Evolutionary conservation across 2,797 vertebrate genomes (phyloP).

Genomic region (Eulemur rubriventer): DNA sequence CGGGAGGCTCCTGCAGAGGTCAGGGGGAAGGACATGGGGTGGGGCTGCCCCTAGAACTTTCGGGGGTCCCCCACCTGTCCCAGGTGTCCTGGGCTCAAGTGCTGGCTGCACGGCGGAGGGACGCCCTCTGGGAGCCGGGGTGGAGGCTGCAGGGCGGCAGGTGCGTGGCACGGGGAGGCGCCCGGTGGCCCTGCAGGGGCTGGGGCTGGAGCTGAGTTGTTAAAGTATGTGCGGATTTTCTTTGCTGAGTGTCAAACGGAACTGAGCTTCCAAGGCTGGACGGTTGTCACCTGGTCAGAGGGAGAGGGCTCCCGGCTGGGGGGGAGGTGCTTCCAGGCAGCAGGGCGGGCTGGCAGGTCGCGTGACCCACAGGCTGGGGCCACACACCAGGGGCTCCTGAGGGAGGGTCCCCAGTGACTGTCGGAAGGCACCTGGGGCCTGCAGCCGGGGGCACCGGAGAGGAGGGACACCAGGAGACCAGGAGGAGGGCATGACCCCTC

Average conservation of each 20-base stretch:
- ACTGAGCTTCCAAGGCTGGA: neutral
- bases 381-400: neutral
- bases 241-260: neutral
- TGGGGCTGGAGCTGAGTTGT: too few relatives aligned
- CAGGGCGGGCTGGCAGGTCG: neutral
- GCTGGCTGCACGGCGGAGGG: neutral
- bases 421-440: neutral
- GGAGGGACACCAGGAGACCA: neutral
- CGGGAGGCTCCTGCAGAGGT: neutral
- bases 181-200: too few relatives aligned
- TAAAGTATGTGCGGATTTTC: neutral
- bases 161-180: neutral
- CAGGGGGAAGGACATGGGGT: neutral
- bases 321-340: neutral
- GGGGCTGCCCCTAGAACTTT: neutral
- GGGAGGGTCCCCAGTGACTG: neutral
- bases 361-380: neutral
- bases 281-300: neutral
- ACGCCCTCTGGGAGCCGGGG: neutral
- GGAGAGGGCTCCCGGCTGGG: neutral
- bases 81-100: neutral
- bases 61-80: neutral
- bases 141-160: neutral
- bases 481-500: too few relatives aligned
- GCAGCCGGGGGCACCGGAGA: neutral